Conservation (phyloP, 2,113 vertebrate genomes). For the Tretioscincus oriximinensis region DNA sequence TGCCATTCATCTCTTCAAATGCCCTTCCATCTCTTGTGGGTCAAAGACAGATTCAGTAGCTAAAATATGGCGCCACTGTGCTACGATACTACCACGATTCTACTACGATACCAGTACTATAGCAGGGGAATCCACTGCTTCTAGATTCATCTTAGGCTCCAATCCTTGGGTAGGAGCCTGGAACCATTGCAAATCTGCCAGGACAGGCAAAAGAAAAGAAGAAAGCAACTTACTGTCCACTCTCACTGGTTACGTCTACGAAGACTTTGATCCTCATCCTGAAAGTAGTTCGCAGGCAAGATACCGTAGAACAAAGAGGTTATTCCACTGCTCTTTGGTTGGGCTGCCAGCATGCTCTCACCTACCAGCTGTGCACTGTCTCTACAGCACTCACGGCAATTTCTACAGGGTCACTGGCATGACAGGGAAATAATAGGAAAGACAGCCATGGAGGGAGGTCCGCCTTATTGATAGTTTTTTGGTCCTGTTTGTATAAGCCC, state of each 20-base stretch:
- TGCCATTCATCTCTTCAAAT: too few species aligned
- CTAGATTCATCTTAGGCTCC: not conserved
- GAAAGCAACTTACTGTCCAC: slow-evolving; percentile 76
- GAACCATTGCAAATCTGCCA: not conserved
- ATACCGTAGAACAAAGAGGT: slow-evolving; percentile 63
- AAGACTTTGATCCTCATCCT: slow-evolving; percentile 83
- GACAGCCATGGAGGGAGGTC: slow-evolving; percentile 13
- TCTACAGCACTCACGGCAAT: slow-evolving; percentile 24
- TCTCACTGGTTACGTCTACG: slow-evolving; percentile 83
- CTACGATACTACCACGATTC: too few species aligned
- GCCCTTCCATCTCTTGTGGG: too few species aligned
- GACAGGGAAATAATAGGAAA: slow-evolving; percentile 35
- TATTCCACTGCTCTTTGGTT: not conserved
- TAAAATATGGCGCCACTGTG: too few species aligned
- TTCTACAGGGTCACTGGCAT: slow-evolving; percentile 48
- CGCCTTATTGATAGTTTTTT: not conserved
- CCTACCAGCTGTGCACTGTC: slow-evolving; percentile 27
- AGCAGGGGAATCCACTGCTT: too few species aligned
- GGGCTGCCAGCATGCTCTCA: slow-evolving; percentile 27
- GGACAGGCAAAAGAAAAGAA: not conserved
- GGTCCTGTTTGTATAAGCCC: not conserved
- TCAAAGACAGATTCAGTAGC: too few species aligned
- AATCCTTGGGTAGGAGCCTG: not conserved
- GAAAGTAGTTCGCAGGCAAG: slow-evolving; percentile 61
- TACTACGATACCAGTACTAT: too few species aligned